Evolutionary conservation across 2,113 vertebrate species (phyloP), one percentile per base, ranked within the genome.

Genomic region (Boulengeromyrus knoepffleri): DNA sequence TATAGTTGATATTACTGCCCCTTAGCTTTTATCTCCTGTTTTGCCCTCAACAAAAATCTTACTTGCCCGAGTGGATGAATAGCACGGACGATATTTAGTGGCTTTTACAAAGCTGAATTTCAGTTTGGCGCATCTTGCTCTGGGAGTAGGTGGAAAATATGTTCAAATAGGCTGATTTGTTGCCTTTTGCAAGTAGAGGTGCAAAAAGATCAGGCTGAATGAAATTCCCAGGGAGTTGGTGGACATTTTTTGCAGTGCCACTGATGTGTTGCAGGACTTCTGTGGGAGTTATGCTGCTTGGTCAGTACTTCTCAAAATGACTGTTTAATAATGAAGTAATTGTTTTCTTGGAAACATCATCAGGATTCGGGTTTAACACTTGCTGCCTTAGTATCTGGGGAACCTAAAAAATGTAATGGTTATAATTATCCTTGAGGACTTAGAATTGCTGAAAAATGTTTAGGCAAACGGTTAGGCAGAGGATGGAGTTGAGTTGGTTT

Each of bases 31-130:
- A 77, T 88, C 27, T 88, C 42, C 46, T 53, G 50, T 50, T 88
- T 85, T 53, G 62, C 85, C 58, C 85, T 88, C 50, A 83, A 53
- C 46, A n/a, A 80, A 88, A 39, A 46, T 36, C 49, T 52, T 77
- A 49, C 85, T 87, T 90, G 62, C 17, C 39, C 24, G 62, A 86
- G 56, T 90, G 84, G 58, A 31, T 47, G 62, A 42, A 50, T 74
- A 88, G n/a, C 56, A 87, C 27, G 45, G 62, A 21, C 13, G 42
- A 42, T 58, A 56, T 15, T 70, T 87, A 90, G 85, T 90, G 85
- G 89, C 89, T 90, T 87, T 90, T 87, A 90, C 84, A 90, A 90
- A 90, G 89, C 89, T 90, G 80, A 19, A 31, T 90, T 85, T 85
- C 15, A 66, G 27, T 83, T 3, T 89, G 77, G 49, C 42, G 50